Conservation (phyloP, 2,888 invertebrate species). For the Augochlorella aurata region DNA sequence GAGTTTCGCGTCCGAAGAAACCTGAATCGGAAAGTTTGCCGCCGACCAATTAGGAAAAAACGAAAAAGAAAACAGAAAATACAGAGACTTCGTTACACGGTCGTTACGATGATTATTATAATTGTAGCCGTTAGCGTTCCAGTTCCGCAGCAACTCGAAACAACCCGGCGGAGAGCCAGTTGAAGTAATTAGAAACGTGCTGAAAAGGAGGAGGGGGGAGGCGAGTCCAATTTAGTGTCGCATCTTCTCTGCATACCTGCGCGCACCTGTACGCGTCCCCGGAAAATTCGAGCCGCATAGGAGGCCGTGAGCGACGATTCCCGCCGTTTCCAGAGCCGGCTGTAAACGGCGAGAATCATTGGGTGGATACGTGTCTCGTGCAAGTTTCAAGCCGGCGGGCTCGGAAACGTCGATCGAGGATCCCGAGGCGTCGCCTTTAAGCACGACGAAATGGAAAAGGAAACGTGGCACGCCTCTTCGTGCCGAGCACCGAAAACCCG, state of each 20-base stretch:
- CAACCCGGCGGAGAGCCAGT: not conserved
- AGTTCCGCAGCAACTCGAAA: not conserved
- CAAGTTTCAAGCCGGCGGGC: not conserved
- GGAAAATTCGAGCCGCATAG: not conserved
- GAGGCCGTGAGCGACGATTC: not conserved
- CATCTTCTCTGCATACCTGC: not conserved
- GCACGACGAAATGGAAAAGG: not conserved
- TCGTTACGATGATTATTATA: not conserved
- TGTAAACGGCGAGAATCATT: not conserved
- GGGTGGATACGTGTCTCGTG: not conserved
- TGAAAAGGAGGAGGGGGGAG: slow-evolving; percentile 1
- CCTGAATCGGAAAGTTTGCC: not conserved
- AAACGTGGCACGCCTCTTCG: not conserved
- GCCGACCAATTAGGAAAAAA: not conserved
- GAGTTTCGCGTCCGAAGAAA: not conserved
- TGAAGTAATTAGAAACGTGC: slow-evolving; percentile 15
- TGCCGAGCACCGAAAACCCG: not conserved
- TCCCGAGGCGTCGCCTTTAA: not conserved
- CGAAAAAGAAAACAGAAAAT: no score
- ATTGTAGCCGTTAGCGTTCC: not conserved
- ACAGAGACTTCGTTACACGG: not conserved
- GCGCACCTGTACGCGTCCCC: not conserved
- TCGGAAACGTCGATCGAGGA: not conserved
- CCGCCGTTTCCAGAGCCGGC: not conserved
- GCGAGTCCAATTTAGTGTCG: not conserved